Base-by-base conservation (phyloP, 2,797 vertebrate species). In the Leontocebus nigricollis region DNA sequence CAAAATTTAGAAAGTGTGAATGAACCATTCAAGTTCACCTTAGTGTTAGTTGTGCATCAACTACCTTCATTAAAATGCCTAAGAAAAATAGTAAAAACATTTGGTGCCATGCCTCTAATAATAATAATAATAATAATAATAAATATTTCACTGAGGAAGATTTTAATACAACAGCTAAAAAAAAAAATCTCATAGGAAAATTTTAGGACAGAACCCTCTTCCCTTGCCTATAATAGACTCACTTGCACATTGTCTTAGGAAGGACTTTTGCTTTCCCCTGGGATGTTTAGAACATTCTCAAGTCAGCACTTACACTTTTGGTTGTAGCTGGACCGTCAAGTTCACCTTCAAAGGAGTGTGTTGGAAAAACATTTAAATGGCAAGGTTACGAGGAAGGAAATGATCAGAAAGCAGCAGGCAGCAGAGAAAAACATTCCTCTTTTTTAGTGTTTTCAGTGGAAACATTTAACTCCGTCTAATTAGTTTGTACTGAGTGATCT, bases 301-400 rank as follows among this genome's bases (percentile, higher is more conserved):
- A 86, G 88, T 98, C 93, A 98, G 81, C 94, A 94, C 93, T 96
- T 98, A 96, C 76, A 97, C 96, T 97, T 98, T 89, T 77, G 92
- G 24, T 50, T 75, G 39, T 76, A 70, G 73, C 36, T 85, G 44
- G 94, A 98, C 96, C 98, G 96, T 98, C 96, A 97, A 57, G 92
- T 97, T 98, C 98, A 98, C 98, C 98, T 98, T 93, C 97, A 96
- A 97, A 98, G 95, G 92, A 85, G 81, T 97, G 92, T 97, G 88
- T 90, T 90, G 93, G 93, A 73, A 95, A 97, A 92, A 98, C 61
- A 97, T 76, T 97, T 97, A 89, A 93, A 77, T 9, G 67, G 46
- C 64, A 97, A 98, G 98, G 98, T 98, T 96, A 97, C 85, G 13
- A 96, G 97, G 94, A 96, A 95, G 87, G 95, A 98, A 97, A 95